phyloP scores from a whole-genome alignment of 2,888 invertebrate genomes.

The Neocrepidodera transversa region DNA sequence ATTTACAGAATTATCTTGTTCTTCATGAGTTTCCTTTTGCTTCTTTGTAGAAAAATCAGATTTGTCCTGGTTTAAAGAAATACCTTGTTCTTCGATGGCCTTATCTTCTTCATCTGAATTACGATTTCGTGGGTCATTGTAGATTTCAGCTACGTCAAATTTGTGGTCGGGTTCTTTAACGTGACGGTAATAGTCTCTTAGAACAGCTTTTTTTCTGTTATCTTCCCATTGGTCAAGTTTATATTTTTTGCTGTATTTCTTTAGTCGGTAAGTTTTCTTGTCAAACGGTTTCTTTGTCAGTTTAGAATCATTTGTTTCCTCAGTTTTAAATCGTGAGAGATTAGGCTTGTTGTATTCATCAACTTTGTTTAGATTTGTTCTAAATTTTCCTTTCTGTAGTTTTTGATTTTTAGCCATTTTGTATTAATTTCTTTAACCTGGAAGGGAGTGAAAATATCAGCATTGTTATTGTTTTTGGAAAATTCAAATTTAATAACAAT shows the following conservation, averaged over 20 bases:
- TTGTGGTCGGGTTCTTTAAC: slow-evolving; percentile 59
- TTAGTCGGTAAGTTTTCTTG: slow-evolving; percentile 70
- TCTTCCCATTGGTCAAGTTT: slow-evolving; percentile 75
- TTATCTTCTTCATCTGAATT: slow-evolving; percentile 28
- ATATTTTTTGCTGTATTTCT: slow-evolving; percentile 75
- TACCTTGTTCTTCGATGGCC: too few species aligned
- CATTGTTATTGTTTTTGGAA: too few species aligned
- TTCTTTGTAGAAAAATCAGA: too few species aligned
- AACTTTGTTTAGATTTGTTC: neutral
- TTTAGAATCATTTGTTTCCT: neutral
- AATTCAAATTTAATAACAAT: too few species aligned
- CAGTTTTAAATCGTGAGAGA: neutral
- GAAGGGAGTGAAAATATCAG: slow-evolving; percentile 18
- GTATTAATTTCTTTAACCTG: slow-evolving; percentile 24
- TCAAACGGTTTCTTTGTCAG: slow-evolving; percentile 68
- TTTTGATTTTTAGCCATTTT: slow-evolving; percentile 31
- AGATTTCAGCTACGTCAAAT: slow-evolving; percentile 64
- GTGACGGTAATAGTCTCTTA: slow-evolving; percentile 67
- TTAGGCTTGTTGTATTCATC: neutral
- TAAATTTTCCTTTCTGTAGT: neutral
- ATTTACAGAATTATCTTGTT: slow-evolving; percentile 29
- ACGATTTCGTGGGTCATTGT: slow-evolving; percentile 51
- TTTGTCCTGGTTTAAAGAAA: too few species aligned
- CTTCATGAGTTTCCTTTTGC: too few species aligned
- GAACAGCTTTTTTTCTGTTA: slow-evolving; percentile 66